Conservation (phyloP, 2,888 invertebrate genomes). For the Athrips mouffetella region DNA sequence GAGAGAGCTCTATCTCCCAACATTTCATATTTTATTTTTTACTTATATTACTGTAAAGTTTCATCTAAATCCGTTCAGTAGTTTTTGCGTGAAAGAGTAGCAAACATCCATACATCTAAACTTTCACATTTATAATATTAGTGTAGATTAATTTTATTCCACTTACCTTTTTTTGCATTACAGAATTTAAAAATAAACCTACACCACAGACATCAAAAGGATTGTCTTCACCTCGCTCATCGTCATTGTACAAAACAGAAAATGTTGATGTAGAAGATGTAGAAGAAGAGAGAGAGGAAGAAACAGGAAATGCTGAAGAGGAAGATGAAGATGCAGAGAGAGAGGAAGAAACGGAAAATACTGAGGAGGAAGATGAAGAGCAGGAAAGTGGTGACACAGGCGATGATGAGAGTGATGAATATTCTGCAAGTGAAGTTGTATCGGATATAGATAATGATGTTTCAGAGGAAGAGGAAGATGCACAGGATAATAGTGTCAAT, state of each 20-base stretch:
- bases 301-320: not conserved
- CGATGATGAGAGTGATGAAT: constrained; percentile 10
- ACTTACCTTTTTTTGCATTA: constrained; percentile 13
- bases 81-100: too few relatives aligned
- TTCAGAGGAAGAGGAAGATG: constrained; percentile 17
- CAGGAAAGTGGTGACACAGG: not conserved
- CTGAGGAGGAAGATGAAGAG: not conserved
- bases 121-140: too few relatives aligned
- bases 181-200: constrained; percentile 4
- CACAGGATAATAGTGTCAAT: not conserved
- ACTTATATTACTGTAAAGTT: too few relatives aligned
- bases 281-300: constrained; percentile 2
- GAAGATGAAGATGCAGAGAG: not conserved
- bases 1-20: too few relatives aligned
- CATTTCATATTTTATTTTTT: too few relatives aligned
- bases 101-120: too few relatives aligned
- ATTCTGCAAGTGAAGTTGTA: constrained; percentile 23
- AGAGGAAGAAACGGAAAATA: not conserved
- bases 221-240: not conserved
- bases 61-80: too few relatives aligned
- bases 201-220: not conserved
- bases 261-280: constrained; percentile 21
- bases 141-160: too few relatives aligned
- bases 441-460: constrained; percentile 20
- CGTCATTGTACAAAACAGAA: constrained; percentile 6